Conservation (phyloP, 92 coral and sea anemone species). For the Anthopleura xanthogrammica region DNA sequence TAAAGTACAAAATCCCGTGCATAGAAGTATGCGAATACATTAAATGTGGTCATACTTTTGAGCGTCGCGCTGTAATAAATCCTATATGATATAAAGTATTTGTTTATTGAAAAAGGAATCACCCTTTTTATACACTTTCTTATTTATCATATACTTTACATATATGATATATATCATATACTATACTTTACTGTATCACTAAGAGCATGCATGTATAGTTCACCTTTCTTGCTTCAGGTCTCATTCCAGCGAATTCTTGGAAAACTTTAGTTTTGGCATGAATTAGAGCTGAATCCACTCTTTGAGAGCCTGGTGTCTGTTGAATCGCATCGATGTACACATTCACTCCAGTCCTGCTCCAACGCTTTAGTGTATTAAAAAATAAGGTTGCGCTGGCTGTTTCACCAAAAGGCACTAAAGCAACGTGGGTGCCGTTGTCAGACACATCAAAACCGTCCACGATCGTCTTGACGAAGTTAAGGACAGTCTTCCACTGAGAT, state of each 20-base stretch:
- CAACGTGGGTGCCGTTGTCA: slow-evolving; percentile 69
- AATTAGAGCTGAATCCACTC: slow-evolving; percentile 39
- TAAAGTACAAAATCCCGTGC: too few relatives aligned
- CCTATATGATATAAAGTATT: too few relatives aligned
- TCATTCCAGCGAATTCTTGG: slow-evolving; percentile 41
- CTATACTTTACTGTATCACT: too few relatives aligned
- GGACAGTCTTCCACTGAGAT: slow-evolving; percentile 58
- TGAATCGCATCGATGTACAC: slow-evolving; percentile 22
- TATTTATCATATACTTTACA: too few relatives aligned
- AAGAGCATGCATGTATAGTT: not conserved
- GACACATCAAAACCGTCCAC: slow-evolving; percentile 66
- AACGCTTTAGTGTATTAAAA: slow-evolving; percentile 43
- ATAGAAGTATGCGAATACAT: too few relatives aligned
- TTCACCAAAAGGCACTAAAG: slow-evolving; percentile 50
- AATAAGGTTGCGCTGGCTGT: slow-evolving; percentile 31
- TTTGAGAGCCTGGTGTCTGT: slow-evolving; percentile 23
- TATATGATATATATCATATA: too few relatives aligned
- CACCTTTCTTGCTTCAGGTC: slow-evolving; percentile 58
- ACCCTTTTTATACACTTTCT: too few relatives aligned
- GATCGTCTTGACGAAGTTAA: slow-evolving; percentile 47
- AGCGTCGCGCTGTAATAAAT: too few relatives aligned
- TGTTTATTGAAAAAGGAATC: too few relatives aligned
- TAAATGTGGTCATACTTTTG: too few relatives aligned
- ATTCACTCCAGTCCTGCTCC: slow-evolving; percentile 18
- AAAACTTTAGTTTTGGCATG: slow-evolving; percentile 45